A percentile compares a stretch with the other conserved stretches of the same genome.
phyloP scores from a whole-genome alignment of 2,888 invertebrate species.

The Euphydryas editha region DNA sequence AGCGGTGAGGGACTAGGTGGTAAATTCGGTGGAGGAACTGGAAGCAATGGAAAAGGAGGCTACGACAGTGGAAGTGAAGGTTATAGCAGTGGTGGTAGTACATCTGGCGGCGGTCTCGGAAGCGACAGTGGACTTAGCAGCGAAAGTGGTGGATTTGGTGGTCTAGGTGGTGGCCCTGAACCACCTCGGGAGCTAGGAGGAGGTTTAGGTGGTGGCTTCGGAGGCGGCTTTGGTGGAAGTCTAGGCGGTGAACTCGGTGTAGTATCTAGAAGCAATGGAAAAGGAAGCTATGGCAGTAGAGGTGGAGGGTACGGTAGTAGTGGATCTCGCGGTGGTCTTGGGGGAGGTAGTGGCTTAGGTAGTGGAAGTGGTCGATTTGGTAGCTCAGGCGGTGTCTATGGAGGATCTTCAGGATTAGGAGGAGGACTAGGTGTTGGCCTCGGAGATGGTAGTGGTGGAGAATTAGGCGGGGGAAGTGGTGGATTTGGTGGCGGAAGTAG shows the following conservation, averaged over 20 bases:
- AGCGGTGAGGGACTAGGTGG: neutral
- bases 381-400: constrained; percentile 58
- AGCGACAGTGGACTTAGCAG: constrained; percentile 40
- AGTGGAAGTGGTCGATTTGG: constrained; percentile 41
- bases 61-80: too few species aligned
- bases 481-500: constrained; percentile 23
- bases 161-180: constrained; percentile 54
- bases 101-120: constrained; percentile 40
- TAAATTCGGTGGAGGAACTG: constrained; percentile 37
- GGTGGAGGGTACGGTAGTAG: constrained; percentile 34
- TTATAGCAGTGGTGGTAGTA: constrained; percentile 27
- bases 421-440: constrained; percentile 27
- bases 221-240: constrained; percentile 12
- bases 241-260: constrained; percentile 31
- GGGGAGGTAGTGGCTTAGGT: constrained; percentile 49
- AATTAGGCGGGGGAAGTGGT: too few species aligned
- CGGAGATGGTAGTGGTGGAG: constrained; percentile 24
- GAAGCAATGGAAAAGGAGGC: constrained; percentile 38
- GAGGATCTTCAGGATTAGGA: constrained; percentile 56
- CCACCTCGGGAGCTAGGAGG: constrained; percentile 60
- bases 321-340: constrained; percentile 57
- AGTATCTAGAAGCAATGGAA: neutral
- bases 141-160: constrained; percentile 45
- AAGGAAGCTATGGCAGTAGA: neutral
- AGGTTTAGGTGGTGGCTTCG: constrained; percentile 34